Conservation (phyloP, 1,140 invertebrate genomes). For the Pantala flavescens region DNA sequence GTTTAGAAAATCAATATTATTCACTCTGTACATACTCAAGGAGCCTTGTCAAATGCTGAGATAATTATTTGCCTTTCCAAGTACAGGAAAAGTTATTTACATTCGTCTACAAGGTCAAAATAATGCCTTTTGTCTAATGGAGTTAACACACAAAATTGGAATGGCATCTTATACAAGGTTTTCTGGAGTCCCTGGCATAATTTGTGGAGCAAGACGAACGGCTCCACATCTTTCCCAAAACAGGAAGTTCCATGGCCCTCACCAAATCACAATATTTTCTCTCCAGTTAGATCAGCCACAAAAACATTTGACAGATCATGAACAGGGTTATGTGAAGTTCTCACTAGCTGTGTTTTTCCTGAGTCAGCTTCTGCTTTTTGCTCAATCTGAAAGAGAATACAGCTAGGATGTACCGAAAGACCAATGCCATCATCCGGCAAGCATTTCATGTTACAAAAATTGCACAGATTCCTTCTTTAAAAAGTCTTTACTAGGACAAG, state of each 20-base stretch:
- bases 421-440: neutral
- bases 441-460: neutral
- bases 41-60: no score
- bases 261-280: neutral
- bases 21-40: no score
- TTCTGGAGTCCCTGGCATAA: neutral
- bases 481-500: slow-evolving; percentile 1
- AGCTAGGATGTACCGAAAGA: slow-evolving; percentile 4
- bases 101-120: neutral
- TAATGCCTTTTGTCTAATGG: neutral
- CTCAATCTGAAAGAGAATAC: slow-evolving; percentile 9
- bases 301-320: slow-evolving; percentile 10
- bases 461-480: neutral
- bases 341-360: neutral
- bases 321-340: neutral
- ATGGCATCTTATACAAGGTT: neutral
- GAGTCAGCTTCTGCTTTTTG: neutral
- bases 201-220: neutral
- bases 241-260: neutral
- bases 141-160: neutral
- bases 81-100: neutral
- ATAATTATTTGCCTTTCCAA: no score
- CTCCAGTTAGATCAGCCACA: neutral
- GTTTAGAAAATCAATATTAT: no score
- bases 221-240: neutral